Conservation (phyloP, 2,797 vertebrate species). For the Hippopotamyrus pictus region DNA sequence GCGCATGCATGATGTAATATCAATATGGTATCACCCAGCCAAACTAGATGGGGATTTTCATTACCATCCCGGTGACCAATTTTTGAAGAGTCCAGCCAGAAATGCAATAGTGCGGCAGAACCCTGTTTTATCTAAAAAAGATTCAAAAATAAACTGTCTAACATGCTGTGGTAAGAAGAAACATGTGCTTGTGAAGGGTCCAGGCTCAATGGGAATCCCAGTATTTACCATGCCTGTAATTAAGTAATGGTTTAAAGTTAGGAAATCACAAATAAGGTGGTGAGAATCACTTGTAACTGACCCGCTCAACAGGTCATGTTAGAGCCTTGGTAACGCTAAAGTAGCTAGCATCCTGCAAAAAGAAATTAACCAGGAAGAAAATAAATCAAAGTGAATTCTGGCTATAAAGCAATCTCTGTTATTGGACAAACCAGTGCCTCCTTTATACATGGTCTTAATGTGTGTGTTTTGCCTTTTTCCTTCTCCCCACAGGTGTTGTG, state of each 20-base stretch:
- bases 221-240: slow-evolving; percentile 53
- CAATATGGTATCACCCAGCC: neutral
- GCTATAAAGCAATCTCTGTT: neutral
- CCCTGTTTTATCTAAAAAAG: slow-evolving; percentile 44
- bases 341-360: neutral
- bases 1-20: neutral
- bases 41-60: slow-evolving; percentile 39
- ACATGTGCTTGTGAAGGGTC: slow-evolving; percentile 45
- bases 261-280: slow-evolving; percentile 45
- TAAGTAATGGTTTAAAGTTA: slow-evolving; percentile 27
- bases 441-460: neutral
- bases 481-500: slow-evolving; percentile 58
- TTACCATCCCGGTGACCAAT: slow-evolving; percentile 46
- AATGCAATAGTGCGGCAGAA: slow-evolving; percentile 47
- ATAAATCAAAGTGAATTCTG: neutral
- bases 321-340: neutral
- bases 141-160: slow-evolving; percentile 36
- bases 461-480: neutral
- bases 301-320: neutral
- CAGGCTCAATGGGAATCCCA: slow-evolving; percentile 37
- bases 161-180: slow-evolving; percentile 55
- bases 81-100: slow-evolving; percentile 30
- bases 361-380: neutral
- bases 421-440: neutral
- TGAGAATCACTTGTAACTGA: slow-evolving; percentile 41